A percentile compares a stretch with the other conserved stretches of the same genome.
Conservation (phyloP, 2,888 invertebrate species). For the Matsumyia berberina region DNA sequence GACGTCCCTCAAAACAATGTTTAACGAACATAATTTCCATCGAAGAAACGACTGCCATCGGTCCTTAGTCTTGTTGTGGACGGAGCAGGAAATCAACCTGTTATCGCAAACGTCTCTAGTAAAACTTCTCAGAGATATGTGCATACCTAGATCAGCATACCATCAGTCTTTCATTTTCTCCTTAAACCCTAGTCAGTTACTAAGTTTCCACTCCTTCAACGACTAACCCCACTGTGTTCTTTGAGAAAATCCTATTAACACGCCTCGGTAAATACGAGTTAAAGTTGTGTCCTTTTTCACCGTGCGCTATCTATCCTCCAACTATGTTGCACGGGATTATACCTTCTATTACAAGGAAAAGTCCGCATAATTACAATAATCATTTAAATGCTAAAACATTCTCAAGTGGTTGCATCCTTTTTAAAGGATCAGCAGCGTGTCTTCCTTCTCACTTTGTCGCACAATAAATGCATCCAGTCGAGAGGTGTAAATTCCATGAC, state of each 20-base stretch:
- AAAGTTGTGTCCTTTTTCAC: not conserved
- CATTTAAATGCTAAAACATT: slow-evolving; percentile 37
- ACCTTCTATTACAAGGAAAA: slow-evolving; percentile 21
- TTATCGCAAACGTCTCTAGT: no score
- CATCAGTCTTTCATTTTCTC: no score
- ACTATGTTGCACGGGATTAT: slow-evolving; percentile 9
- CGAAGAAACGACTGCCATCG: no score
- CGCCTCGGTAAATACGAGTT: slow-evolving; percentile 2
- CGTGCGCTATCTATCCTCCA: not conserved
- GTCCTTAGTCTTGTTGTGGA: no score
- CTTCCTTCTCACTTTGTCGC: slow-evolving; percentile 10
- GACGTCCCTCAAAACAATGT: no score
- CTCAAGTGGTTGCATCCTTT: slow-evolving; percentile 17
- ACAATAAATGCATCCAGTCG: slow-evolving; percentile 31
- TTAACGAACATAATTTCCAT: no score
- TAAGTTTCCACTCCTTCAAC: not conserved
- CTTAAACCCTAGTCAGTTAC: not conserved
- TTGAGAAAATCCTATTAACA: slow-evolving; percentile 22
- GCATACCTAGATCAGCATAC: no score
- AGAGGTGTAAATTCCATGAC: slow-evolving; percentile 40
- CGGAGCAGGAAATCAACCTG: no score
- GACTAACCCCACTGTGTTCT: not conserved
- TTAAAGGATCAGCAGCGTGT: slow-evolving; percentile 17
- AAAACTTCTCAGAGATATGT: no score
- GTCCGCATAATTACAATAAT: slow-evolving; percentile 40